Conservation (phyloP, 2,888 invertebrate genomes). For the Cremastinae sp. region DNA sequence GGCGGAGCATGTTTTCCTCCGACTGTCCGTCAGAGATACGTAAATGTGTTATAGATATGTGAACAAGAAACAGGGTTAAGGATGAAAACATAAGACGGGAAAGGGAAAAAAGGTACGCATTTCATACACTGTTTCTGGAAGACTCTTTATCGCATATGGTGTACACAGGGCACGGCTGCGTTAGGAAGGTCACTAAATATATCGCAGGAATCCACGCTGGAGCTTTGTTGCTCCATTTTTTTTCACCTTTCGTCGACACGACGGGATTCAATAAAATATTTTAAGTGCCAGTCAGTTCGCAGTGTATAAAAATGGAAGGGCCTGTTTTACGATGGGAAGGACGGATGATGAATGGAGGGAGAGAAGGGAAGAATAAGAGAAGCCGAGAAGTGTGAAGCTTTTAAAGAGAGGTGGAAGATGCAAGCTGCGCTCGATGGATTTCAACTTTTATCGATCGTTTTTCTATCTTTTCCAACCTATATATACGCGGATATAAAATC, state of each 20-base stretch:
- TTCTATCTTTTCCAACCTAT: constrained; percentile 9
- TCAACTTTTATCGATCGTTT: constrained; percentile 7
- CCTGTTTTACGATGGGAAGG: neutral
- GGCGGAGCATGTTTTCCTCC: too few relatives aligned
- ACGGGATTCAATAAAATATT: constrained; percentile 55
- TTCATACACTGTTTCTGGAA: too few relatives aligned
- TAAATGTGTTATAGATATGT: too few relatives aligned
- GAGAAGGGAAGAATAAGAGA: neutral
- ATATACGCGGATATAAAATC: neutral
- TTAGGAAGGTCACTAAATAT: constrained; percentile 8
- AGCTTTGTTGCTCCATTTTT: neutral
- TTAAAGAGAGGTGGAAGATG: neutral
- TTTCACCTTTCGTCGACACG: constrained; percentile 11
- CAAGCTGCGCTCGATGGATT: constrained; percentile 18
- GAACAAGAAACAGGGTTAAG: too few relatives aligned
- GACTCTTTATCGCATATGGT: neutral
- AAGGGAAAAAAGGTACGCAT: neutral
- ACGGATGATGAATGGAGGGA: neutral
- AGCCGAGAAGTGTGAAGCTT: neutral
- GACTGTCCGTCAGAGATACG: too few relatives aligned
- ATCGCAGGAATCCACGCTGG: neutral
- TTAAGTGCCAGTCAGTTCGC: constrained; percentile 4
- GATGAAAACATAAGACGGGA: too few relatives aligned
- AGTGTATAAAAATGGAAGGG: constrained; percentile 6
- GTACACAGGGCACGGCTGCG: neutral